phyloP scores from a whole-genome alignment of 2,888 invertebrate species.

The Dilophus febrilis region DNA sequence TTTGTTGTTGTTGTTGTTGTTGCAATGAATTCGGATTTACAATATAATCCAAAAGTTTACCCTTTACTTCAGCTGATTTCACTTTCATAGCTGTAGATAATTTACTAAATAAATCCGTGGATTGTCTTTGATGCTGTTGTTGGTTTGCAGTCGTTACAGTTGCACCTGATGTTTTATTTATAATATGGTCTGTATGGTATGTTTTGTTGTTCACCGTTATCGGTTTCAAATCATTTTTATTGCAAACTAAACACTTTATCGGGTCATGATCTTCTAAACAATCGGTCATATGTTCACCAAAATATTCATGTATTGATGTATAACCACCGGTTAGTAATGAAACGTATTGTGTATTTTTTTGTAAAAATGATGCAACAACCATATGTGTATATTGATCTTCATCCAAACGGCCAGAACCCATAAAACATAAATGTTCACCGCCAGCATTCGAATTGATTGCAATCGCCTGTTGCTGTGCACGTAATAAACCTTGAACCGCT shows the following conservation, averaged over 20 bases:
- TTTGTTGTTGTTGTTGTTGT: constrained; percentile 1
- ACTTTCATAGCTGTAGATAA: constrained; percentile 74
- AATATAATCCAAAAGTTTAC: constrained; percentile 81
- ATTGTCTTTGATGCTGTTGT: constrained; percentile 18
- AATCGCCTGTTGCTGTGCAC: constrained; percentile 33
- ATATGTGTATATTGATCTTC: constrained; percentile 94
- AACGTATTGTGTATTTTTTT: constrained; percentile 83
- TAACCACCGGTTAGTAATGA: constrained; percentile 88
- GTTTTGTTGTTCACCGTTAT: constrained; percentile 13
- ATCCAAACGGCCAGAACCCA: constrained; percentile 85
- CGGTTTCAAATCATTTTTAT: constrained; percentile 36
- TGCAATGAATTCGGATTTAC: constrained; percentile 59
- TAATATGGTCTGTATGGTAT: not conserved
- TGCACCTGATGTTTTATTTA: constrained; percentile 15
- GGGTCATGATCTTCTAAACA: constrained; percentile 74
- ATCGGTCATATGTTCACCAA: constrained; percentile 62
- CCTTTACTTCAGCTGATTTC: constrained; percentile 83
- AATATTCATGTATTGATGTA: constrained; percentile 63
- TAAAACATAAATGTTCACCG: constrained; percentile 76
- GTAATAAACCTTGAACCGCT: constrained; percentile 69
- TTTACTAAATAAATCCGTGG: constrained; percentile 62
- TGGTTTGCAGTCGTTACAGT: not conserved
- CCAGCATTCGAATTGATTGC: constrained; percentile 75
- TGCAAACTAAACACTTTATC: constrained; percentile 65
- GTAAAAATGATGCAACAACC: constrained; percentile 94